Evolutionary conservation across 2,113 vertebrate genomes (phyloP).

Genomic region (Mesoclemmys tuberculata): DNA sequence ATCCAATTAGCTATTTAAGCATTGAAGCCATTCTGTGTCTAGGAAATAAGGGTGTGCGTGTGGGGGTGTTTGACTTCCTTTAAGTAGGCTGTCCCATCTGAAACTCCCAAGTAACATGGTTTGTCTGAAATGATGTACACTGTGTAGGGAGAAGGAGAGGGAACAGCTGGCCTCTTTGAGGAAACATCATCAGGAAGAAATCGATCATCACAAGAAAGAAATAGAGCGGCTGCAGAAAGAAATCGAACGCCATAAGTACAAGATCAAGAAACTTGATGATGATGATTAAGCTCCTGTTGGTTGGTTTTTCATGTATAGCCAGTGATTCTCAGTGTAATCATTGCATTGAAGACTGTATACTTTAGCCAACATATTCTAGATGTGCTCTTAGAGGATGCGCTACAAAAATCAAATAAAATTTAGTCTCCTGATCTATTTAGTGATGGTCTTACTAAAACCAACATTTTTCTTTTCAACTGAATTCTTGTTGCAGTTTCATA

Average conservation of each 20-base stretch:
- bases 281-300: conserved; percentile 69
- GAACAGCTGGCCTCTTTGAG: conserved; percentile 85
- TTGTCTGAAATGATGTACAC: background rate
- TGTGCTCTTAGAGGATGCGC: background rate
- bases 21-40: background rate
- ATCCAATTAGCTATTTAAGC: background rate
- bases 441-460: background rate
- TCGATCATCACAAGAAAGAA: conserved; percentile 88
- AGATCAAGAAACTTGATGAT: conserved; percentile 86
- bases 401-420: conserved; percentile 65
- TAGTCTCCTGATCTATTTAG: background rate
- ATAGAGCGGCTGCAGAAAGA: conserved; percentile 92
- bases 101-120: background rate
- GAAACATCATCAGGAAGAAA: conserved; percentile 92
- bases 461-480: background rate
- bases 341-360: background rate
- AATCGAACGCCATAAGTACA: conserved; percentile 89
- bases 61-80: background rate
- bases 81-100: background rate
- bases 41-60: background rate
- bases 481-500: background rate
- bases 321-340: background rate
- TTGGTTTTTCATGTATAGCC: background rate
- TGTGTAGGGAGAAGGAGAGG: conserved; percentile 85
- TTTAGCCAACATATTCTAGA: background rate